A percentile compares a stretch with the other conserved stretches of the same genome.
Conservation (phyloP, 2,797 vertebrate species). For the Brachyalestes nurse region DNA sequence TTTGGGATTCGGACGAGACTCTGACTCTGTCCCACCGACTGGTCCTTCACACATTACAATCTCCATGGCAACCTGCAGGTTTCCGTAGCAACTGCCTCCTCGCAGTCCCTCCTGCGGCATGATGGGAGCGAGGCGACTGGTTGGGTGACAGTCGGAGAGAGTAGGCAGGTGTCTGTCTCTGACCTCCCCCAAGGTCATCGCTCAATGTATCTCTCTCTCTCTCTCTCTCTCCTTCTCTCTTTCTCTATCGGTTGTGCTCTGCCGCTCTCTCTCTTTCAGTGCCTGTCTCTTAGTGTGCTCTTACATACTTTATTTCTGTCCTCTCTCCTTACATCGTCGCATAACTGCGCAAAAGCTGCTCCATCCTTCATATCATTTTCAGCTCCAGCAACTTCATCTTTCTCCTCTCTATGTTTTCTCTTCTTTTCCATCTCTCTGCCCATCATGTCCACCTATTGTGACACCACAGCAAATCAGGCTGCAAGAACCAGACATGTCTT, state of each 20-base stretch:
- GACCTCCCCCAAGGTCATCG: constrained; percentile 84
- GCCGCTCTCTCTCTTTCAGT: not conserved
- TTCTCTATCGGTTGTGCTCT: constrained; percentile 2
- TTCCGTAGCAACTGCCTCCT: constrained; percentile 84
- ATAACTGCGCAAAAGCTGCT: constrained; percentile 35
- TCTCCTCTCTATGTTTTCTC: constrained; percentile 42
- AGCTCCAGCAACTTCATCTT: constrained; percentile 1
- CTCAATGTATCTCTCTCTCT: constrained; percentile 59
- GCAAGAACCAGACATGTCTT: not conserved
- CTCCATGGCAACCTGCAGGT: constrained; percentile 82
- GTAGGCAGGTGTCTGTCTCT: constrained; percentile 81
- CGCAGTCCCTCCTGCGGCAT: constrained; percentile 81
- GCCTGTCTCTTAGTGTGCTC: constrained; percentile 1
- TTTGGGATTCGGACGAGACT: constrained; percentile 68
- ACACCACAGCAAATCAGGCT: not conserved
- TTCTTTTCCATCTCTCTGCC: constrained; percentile 36
- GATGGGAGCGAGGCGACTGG: constrained; percentile 76
- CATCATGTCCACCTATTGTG: constrained; percentile 57
- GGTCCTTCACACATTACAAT: constrained; percentile 85
- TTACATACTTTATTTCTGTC: not conserved
- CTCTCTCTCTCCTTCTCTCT: constrained; percentile 36
- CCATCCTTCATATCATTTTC: constrained; percentile 9
- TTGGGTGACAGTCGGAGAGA: constrained; percentile 81
- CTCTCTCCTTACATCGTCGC: constrained; percentile 27
- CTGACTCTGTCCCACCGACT: constrained; percentile 80